phyloP scores from a whole-genome alignment of 2,888 invertebrate genomes.

The Chrysolina oricalcia region DNA sequence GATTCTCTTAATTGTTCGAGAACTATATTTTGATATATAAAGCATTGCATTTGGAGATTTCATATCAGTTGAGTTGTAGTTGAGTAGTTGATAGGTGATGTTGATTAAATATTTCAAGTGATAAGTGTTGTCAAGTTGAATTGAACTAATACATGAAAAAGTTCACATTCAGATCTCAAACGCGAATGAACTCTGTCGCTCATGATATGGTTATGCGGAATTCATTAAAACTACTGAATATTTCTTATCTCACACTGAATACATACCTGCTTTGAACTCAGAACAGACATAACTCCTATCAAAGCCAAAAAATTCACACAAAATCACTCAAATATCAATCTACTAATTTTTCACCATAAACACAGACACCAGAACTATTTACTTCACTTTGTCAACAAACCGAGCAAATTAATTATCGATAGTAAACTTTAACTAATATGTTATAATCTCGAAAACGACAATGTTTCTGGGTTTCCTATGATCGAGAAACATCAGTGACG shows the following conservation, averaged over 20 bases:
- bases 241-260: not conserved
- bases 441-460: conserved; percentile 4
- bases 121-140: too few species aligned
- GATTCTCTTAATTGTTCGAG: too few species aligned
- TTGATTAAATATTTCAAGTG: too few species aligned
- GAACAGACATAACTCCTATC: conserved; percentile 37
- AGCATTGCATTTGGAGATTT: too few species aligned
- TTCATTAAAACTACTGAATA: not conserved
- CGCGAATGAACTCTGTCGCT: too few species aligned
- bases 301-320: not conserved
- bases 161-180: too few species aligned
- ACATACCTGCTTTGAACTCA: conserved; percentile 46
- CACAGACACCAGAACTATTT: not conserved
- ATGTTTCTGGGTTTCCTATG: not conserved
- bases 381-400: not conserved
- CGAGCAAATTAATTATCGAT: not conserved
- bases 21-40: too few species aligned
- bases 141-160: too few species aligned
- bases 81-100: too few species aligned
- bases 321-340: not conserved
- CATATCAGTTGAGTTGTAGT: too few species aligned
- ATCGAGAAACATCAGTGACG: conserved; percentile 24
- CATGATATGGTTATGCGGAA: not conserved
- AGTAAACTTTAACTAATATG: not conserved
- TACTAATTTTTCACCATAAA: not conserved